Conservation (phyloP, 2,888 invertebrate genomes). For the Mycogona germanica region DNA sequence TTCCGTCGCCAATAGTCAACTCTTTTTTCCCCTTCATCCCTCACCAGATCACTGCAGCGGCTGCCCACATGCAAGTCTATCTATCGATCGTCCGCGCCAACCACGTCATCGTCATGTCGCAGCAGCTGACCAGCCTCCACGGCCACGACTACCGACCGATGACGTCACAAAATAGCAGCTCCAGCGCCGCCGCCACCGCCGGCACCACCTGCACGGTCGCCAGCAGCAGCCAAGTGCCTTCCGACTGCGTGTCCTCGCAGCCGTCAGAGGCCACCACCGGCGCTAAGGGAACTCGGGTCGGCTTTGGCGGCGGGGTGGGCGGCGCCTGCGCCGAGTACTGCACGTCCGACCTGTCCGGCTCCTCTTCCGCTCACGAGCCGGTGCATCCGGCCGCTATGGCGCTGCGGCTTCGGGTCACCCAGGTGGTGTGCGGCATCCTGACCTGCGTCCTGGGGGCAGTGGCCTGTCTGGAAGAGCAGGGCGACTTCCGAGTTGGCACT, state of each 20-base stretch:
- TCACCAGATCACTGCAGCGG: too few species aligned
- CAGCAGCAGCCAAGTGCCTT: slow-evolving; percentile 9
- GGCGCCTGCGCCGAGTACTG: background rate
- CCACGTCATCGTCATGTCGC: too few species aligned
- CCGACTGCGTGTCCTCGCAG: slow-evolving; percentile 4
- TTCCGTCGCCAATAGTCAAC: too few species aligned
- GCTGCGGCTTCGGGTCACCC: slow-evolving; percentile 21
- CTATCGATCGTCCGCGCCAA: too few species aligned
- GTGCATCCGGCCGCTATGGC: slow-evolving; percentile 17
- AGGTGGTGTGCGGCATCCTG: slow-evolving; percentile 21
- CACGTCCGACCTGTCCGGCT: background rate
- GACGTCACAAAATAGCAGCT: background rate
- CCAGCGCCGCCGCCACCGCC: background rate
- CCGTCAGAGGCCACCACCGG: background rate
- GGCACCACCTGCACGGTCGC: background rate
- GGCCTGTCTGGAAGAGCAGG: slow-evolving; percentile 21
- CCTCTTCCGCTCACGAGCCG: background rate
- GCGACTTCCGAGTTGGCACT: slow-evolving; percentile 13
- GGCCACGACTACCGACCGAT: background rate
- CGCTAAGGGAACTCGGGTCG: background rate
- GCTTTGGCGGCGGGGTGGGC: background rate
- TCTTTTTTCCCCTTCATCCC: too few species aligned
- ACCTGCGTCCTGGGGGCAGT: slow-evolving; percentile 19
- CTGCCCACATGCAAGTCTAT: too few species aligned
- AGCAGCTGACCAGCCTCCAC: background rate